These are phyloP conservation scores for Prionailurus viverrinus DNA, from an alignment of 2,113 vertebrate species.

Conservation along the genomic window DNA sequence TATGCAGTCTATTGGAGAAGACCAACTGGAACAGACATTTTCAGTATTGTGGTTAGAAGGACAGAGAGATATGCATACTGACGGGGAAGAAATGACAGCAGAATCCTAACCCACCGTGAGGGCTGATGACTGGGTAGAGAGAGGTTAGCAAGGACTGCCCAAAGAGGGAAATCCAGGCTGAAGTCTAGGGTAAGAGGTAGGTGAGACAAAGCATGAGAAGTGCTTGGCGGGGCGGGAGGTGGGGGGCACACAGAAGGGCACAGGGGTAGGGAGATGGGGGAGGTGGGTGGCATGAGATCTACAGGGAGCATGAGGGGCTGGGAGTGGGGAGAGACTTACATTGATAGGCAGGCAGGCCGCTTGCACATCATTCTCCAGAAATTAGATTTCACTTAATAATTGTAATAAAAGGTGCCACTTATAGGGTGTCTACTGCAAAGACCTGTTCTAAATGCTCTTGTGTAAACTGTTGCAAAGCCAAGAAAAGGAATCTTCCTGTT, in stretches of 20 bases:
- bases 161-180: background rate
- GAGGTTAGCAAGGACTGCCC: background rate
- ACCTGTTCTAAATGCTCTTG: background rate
- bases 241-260: background rate
- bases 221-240: background rate
- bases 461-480: background rate
- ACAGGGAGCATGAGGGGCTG: fast-evolving
- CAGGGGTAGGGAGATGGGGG: background rate
- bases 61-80: fast-evolving
- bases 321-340: background rate
- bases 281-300: background rate
- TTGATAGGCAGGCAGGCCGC: background rate
- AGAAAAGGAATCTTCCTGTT: background rate
- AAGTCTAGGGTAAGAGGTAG: background rate
- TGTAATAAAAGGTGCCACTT: background rate
- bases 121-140: background rate
- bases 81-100: background rate
- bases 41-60: background rate
- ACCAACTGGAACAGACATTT: background rate
- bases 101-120: background rate
- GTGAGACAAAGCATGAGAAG: background rate
- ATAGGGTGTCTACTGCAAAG: background rate
- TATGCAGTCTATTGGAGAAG: background rate
- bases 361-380: background rate
- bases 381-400: background rate